Conservation (phyloP, 2,888 invertebrate genomes). For the Amorpha juglandis region DNA sequence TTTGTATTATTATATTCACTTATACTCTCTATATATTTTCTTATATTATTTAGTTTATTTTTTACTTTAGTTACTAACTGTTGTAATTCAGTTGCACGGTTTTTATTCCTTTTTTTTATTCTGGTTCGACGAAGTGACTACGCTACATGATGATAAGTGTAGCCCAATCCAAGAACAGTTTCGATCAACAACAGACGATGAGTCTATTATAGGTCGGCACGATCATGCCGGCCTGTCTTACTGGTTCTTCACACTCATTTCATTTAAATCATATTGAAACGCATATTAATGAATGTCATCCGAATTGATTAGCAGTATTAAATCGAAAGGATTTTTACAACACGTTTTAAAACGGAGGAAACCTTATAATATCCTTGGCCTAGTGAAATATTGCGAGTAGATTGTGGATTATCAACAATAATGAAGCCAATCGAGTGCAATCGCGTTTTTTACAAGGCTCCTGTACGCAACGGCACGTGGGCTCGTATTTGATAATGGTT, state of each 20-base stretch:
- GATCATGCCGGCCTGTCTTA: no score
- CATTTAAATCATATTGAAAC: neutral
- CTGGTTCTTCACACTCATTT: no score
- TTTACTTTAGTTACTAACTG: no score
- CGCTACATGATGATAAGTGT: no score
- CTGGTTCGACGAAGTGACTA: no score
- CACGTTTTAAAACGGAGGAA: conserved; percentile 26
- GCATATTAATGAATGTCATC: conserved; percentile 1
- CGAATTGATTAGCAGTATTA: conserved; percentile 4
- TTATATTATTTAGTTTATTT: no score
- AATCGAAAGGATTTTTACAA: conserved; percentile 1
- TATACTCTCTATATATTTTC: no score
- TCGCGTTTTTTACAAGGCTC: conserved; percentile 30
- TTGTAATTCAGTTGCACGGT: no score
- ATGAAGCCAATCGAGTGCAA: conserved; percentile 39
- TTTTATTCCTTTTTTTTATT: no score
- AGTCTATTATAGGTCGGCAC: no score
- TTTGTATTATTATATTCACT: neutral
- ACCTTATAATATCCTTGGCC: conserved; percentile 38
- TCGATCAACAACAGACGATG: no score
- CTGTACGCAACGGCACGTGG: neutral
- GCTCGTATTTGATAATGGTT: neutral
- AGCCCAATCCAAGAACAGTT: no score
- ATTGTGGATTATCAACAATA: conserved; percentile 39
- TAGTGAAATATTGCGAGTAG: conserved; percentile 32